These are phyloP conservation scores for Kryptopterus vitreolus DNA, from an alignment of 2,797 vertebrate genomes.

Conservation along the genomic window DNA sequence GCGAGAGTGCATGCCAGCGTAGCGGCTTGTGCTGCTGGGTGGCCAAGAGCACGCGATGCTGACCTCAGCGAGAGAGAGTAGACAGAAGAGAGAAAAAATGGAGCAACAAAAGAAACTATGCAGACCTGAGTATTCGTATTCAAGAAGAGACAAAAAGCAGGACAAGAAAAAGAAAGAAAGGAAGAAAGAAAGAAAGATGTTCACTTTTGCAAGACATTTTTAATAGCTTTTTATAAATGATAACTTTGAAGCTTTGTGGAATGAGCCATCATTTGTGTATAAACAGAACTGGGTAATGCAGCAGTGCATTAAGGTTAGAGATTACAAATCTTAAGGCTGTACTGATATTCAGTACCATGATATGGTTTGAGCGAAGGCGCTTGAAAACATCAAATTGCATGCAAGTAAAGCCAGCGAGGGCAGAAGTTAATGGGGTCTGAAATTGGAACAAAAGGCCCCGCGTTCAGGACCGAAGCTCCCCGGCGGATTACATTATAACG, in stretches of 20 bases:
- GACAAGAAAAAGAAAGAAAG: background rate
- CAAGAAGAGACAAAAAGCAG: no score
- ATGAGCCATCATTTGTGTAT: background rate
- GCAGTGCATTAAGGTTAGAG: background rate
- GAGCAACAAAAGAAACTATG: background rate
- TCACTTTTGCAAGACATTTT: background rate
- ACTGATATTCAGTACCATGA: background rate
- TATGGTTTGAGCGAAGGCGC: no score
- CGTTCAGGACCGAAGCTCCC: constrained; percentile 63
- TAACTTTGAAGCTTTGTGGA: background rate
- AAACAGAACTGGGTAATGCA: background rate
- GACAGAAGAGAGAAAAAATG: no score
- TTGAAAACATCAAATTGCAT: constrained; percentile 10
- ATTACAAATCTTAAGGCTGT: background rate
- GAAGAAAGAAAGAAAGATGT: background rate
- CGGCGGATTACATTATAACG: constrained; percentile 61
- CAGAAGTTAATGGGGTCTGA: constrained; percentile 33
- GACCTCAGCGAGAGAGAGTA: constrained; percentile 25
- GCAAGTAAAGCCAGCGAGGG: background rate
- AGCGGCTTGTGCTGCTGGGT: constrained; percentile 28
- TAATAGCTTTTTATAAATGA: background rate
- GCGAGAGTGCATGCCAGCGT: constrained; percentile 57
- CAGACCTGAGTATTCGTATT: no score
- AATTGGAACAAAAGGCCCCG: constrained; percentile 71
- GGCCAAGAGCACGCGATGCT: constrained; percentile 38